A percentile compares a stretch with the other conserved stretches of the same genome.
Conservation (phyloP, 1,140 invertebrate genomes). For the Paraescarpia echinospica region DNA sequence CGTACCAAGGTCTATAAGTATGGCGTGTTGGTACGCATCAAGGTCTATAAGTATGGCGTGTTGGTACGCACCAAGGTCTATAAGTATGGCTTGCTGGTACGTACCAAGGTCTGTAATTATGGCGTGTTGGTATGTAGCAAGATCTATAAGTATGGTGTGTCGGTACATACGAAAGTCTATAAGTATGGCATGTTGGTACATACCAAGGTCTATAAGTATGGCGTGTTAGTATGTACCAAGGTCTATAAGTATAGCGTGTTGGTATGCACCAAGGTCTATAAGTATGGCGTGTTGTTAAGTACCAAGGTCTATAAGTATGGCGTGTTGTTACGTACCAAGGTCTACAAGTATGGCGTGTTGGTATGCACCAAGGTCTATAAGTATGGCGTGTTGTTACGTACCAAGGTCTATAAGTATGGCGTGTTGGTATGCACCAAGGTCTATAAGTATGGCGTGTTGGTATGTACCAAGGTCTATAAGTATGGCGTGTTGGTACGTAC, state of each 20-base stretch:
- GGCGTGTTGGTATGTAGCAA: neutral
- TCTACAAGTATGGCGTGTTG: neutral
- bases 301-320: neutral
- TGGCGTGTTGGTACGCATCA: neutral
- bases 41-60: neutral
- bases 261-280: neutral
- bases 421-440: neutral
- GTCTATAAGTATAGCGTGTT: neutral
- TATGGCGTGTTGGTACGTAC: neutral
- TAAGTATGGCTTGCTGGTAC: neutral
- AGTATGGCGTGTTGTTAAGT: neutral
- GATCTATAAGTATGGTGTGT: neutral
- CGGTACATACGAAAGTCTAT: neutral
- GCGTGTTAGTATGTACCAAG: neutral
- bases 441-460: neutral
- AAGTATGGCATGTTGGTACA: neutral
- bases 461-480: neutral
- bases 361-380: neutral
- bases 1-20: neutral
- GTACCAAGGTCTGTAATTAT: neutral
- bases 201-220: neutral
- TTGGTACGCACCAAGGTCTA: neutral
- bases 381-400: neutral
- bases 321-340: neutral
- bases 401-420: neutral